Conservation (phyloP, 1,140 invertebrate species). For the Semibalanus balanoides region DNA sequence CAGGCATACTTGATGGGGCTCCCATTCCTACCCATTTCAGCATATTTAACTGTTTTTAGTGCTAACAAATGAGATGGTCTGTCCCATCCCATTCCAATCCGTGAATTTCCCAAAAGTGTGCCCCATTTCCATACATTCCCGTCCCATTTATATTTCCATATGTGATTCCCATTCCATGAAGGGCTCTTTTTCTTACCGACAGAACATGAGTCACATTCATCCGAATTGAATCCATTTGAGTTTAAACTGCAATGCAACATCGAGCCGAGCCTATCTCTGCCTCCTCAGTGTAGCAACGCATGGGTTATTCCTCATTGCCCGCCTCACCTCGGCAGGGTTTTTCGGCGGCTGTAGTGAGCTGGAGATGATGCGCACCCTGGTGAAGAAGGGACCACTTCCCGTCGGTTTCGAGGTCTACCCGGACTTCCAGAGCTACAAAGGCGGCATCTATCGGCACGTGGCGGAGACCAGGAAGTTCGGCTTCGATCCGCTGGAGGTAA, state of each 20-base stretch:
- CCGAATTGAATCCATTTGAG: too few species aligned
- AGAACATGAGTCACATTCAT: too few species aligned
- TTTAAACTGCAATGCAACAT: too few species aligned
- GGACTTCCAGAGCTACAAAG: conserved; percentile 33
- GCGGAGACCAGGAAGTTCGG: conserved; percentile 23
- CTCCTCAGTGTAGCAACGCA: neutral
- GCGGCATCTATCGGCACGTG: conserved; percentile 32
- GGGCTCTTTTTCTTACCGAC: neutral
- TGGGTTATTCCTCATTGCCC: neutral
- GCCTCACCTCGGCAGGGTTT: conserved; percentile 32
- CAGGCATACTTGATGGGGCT: too few species aligned
- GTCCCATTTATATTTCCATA: neutral
- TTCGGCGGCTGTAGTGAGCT: conserved; percentile 37
- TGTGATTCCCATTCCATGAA: too few species aligned
- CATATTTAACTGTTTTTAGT: too few species aligned
- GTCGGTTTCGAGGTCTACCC: conserved; percentile 37
- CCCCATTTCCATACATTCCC: too few species aligned
- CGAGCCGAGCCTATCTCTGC: neutral
- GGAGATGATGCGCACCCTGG: conserved; percentile 34
- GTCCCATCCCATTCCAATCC: too few species aligned
- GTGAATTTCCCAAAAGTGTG: too few species aligned
- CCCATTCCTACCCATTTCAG: too few species aligned
- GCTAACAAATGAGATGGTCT: too few species aligned
- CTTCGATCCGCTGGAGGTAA: conserved; percentile 29
- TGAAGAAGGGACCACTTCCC: conserved; percentile 38